These are phyloP conservation scores for Hydrotaea diabolus DNA, from an alignment of 2,888 invertebrate species.

Conservation along the genomic window DNA sequence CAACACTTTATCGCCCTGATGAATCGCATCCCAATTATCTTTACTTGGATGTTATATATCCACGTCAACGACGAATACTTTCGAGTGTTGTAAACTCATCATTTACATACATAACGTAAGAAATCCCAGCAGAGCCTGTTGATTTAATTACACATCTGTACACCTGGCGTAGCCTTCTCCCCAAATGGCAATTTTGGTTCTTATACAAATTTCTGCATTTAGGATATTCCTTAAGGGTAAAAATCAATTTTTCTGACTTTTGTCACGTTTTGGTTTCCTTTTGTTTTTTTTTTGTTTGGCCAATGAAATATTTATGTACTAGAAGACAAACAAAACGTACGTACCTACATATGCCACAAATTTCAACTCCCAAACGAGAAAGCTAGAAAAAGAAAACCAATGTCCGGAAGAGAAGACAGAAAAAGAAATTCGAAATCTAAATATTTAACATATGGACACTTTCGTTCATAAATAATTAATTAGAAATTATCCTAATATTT, in stretches of 20 bases:
- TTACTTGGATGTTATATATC: no score
- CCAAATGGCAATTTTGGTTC: not conserved
- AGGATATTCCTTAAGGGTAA: slow-evolving; percentile 2
- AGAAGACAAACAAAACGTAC: not conserved
- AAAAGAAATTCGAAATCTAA: no score
- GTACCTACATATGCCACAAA: slow-evolving; percentile 3
- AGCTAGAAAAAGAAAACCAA: not conserved
- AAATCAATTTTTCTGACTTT: slow-evolving; percentile 6
- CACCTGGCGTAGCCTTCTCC: not conserved
- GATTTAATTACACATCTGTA: not conserved
- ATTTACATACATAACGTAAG: no score
- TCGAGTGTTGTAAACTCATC: no score
- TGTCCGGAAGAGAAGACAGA: not conserved
- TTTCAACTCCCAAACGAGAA: slow-evolving; percentile 1
- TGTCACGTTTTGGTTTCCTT: not conserved
- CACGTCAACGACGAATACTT: no score
- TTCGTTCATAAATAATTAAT: slow-evolving; percentile 18
- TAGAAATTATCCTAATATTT: slow-evolving; percentile 19
- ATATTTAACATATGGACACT: slow-evolving; percentile 26
- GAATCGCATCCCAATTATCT: no score
- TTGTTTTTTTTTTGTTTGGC: not conserved
- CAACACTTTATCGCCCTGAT: no score
- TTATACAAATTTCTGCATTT: not conserved
- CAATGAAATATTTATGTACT: not conserved
- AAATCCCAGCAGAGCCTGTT: no score